Conservation (phyloP, 2,888 invertebrate genomes). For the Pseudolycoriella hygida region DNA sequence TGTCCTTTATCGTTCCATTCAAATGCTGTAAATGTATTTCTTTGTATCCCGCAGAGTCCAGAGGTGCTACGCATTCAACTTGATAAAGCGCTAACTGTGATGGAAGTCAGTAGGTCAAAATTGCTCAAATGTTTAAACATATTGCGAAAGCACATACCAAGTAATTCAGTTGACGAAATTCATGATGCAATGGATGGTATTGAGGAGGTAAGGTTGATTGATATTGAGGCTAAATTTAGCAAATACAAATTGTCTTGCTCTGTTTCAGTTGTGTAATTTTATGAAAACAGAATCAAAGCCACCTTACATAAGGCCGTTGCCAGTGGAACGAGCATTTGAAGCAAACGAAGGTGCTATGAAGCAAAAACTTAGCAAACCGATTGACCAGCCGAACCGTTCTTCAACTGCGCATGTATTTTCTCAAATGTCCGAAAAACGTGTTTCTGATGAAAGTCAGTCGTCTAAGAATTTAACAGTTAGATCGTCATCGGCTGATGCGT, state of each 20-base stretch:
- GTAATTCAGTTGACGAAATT: slow-evolving; percentile 20
- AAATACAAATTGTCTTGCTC: too few relatives aligned
- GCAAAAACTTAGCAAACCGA: not conserved
- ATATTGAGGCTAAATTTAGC: not conserved
- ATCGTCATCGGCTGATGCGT: too few relatives aligned
- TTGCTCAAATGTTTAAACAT: slow-evolving; percentile 27
- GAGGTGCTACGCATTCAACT: slow-evolving; percentile 27
- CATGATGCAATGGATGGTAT: slow-evolving; percentile 31
- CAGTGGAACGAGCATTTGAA: slow-evolving; percentile 27
- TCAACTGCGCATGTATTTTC: not conserved
- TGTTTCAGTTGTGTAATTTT: slow-evolving; percentile 14
- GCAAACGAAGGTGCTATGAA: slow-evolving; percentile 21
- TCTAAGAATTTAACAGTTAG: not conserved
- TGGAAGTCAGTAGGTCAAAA: slow-evolving; percentile 28
- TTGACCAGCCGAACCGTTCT: not conserved
- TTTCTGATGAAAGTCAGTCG: not conserved
- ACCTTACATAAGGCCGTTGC: slow-evolving; percentile 10
- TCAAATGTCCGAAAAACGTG: not conserved
- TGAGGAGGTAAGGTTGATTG: slow-evolving; percentile 28
- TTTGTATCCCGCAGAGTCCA: slow-evolving; percentile 22
- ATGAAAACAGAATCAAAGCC: slow-evolving; percentile 10
- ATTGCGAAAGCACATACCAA: slow-evolving; percentile 23
- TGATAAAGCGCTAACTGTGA: slow-evolving; percentile 29
- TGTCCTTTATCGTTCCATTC: not conserved
- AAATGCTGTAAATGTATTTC: not conserved